These are phyloP conservation scores for Nyleta sp. DNA, from an alignment of 2,888 invertebrate species.

Conservation along the genomic window DNA sequence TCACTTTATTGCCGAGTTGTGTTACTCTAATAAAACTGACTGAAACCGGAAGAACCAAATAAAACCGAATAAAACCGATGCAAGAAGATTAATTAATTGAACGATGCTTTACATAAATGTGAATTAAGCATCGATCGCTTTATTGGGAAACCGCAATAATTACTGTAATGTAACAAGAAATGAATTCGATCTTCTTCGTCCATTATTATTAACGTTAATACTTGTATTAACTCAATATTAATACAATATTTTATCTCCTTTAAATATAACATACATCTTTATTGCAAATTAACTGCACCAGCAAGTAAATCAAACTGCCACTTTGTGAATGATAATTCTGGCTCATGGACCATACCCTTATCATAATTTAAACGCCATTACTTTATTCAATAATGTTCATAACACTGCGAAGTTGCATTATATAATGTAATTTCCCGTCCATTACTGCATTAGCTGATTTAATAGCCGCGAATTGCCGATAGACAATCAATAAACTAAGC, in stretches of 20 bases:
- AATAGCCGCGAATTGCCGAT: background rate
- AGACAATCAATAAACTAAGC: background rate
- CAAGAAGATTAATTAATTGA: background rate
- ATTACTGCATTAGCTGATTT: background rate
- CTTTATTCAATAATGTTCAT: background rate
- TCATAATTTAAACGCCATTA: background rate
- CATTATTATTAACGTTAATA: too few relatives aligned
- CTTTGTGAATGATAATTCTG: too few relatives aligned
- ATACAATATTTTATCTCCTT: too few relatives aligned
- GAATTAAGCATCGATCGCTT: background rate
- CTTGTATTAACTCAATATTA: too few relatives aligned
- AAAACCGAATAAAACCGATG: background rate
- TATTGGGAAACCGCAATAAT: too few relatives aligned
- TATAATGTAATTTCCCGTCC: background rate
- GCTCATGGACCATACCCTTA: too few relatives aligned
- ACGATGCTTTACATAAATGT: background rate
- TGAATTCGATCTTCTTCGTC: too few relatives aligned
- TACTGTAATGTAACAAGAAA: too few relatives aligned
- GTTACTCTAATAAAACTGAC: background rate
- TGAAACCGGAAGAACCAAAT: background rate
- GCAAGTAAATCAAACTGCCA: too few relatives aligned
- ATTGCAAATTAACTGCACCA: too few relatives aligned
- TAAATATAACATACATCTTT: too few relatives aligned
- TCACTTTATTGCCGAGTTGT: background rate
- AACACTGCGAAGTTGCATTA: background rate